Conservation (phyloP, 1,140 invertebrate species). For the Paracyclopina nana region DNA sequence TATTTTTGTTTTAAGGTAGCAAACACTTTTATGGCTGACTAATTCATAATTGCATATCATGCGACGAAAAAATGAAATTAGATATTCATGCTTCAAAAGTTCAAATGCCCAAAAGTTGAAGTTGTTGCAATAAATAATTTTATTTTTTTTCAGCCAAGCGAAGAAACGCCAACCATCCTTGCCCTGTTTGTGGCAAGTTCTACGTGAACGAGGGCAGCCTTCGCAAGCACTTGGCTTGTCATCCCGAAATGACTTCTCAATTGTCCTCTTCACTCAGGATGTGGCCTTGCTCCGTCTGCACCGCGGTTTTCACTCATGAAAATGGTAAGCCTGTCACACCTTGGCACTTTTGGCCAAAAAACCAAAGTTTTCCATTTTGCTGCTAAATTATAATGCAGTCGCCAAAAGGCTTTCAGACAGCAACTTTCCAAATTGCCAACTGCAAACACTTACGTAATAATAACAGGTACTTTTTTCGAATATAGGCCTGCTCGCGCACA, state of each 20-base stretch:
- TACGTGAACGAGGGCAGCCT: slow-evolving; percentile 84
- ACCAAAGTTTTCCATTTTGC: too few species aligned
- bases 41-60: not conserved
- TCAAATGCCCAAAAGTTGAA: not conserved
- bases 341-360: too few species aligned
- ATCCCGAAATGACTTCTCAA: slow-evolving; percentile 62
- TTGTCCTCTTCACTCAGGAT: slow-evolving; percentile 62
- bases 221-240: slow-evolving; percentile 71
- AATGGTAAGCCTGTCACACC: slow-evolving; percentile 50
- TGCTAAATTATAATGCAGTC: too few species aligned
- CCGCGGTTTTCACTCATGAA: slow-evolving; percentile 80
- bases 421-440: not conserved
- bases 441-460: too few species aligned
- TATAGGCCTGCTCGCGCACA: slow-evolving; percentile 66
- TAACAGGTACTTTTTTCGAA: slow-evolving; percentile 21
- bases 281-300: slow-evolving; percentile 84
- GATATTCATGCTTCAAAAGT: too few species aligned
- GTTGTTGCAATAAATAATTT: slow-evolving; percentile 3
- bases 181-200: slow-evolving; percentile 79
- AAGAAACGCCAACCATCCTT: slow-evolving; percentile 75
- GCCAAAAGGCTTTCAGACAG: too few species aligned
- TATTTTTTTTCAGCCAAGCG: slow-evolving; percentile 48
- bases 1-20: too few species aligned
- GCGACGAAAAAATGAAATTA: slow-evolving; percentile 4
- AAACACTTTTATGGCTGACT: too few species aligned